A percentile compares a stretch with the other conserved stretches of the same genome.
phyloP scores from a whole-genome alignment of 2,888 invertebrate genomes.

The Athalia circularis region DNA sequence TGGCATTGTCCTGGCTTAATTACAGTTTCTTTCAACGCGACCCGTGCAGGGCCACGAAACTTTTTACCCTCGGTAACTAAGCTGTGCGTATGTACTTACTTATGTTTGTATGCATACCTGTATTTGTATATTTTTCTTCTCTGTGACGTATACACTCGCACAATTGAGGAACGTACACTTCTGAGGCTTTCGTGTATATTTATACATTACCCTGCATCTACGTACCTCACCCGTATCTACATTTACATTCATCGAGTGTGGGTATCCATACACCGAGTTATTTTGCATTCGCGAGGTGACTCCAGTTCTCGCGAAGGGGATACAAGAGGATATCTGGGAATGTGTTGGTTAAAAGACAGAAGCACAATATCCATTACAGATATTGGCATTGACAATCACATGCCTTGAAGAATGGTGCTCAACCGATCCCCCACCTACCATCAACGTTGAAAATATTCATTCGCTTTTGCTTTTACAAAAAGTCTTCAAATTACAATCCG shows the following conservation, averaged over 20 bases:
- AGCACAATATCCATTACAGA: conserved; percentile 46
- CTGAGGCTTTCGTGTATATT: conserved; percentile 19
- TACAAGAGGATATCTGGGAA: conserved; percentile 29
- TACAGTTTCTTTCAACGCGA: conserved; percentile 49
- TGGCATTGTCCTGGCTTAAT: conserved; percentile 48
- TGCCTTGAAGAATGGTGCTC: conserved; percentile 38
- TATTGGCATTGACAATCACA: conserved; percentile 44
- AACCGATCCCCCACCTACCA: background rate
- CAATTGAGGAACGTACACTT: background rate
- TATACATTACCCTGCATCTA: conserved; percentile 7
- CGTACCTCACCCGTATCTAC: background rate
- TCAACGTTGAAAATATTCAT: background rate
- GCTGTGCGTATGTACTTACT: conserved; percentile 30
- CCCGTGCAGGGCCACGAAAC: conserved; percentile 37
- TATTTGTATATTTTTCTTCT: conserved; percentile 3
- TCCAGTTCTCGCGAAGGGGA: conserved; percentile 21
- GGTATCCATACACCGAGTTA: conserved; percentile 25
- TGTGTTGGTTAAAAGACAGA: conserved; percentile 42
- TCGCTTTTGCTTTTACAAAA: background rate
- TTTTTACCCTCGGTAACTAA: conserved; percentile 42
- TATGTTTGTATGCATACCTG: background rate
- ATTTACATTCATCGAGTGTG: background rate
- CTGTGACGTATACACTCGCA: background rate
- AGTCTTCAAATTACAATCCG: background rate
- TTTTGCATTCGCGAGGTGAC: conserved; percentile 37